Evolutionary conservation across 1,140 invertebrate genomes (phyloP), one percentile per base, ranked within the genome.

Genomic region (Philopotamus ludificatus): DNA sequence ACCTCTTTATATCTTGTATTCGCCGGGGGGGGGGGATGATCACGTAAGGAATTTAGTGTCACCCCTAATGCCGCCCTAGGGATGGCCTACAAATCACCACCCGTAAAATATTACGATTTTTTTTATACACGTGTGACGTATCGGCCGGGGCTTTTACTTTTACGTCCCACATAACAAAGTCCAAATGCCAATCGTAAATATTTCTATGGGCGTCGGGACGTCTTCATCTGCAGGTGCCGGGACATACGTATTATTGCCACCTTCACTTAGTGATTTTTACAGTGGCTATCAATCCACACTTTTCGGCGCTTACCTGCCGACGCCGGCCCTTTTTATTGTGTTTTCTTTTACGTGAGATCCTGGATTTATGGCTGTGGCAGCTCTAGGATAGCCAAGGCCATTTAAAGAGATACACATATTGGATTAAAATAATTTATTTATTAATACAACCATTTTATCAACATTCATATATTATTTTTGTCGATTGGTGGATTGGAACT

Each of bases 241-340:
- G 15, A 20, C 44, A 47, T 47, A 9, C 18, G 21, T 42, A 61
- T 63, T 57, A 70, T 66, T 65, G 67, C 64, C 58, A 58, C 44
- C 45, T 70, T 66, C 67, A 70, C 67, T 66, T 70, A 70, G 67
- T 60, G 67, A 70, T 70, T 70, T 69, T 70, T 63, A 63, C 61
- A 25, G 60, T 26, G 22, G 47, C 64, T 70, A 70, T 70, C 67
- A 70, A 66, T 70, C 58, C 59, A 21, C 58, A 60, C 63, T 69
- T 66, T 34, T 65, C 47, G 50, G 28, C 16, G 25, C 39, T 62
- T 28, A 47, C 59, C 50, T 54, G 50, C 41, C 41, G 49, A 39
- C 21, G 61, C 51, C 41, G 63, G 15, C 53, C 34, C 51, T 28
- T 63, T 63, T 63, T 63, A 63, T 63, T 63, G 61, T 63, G n/a